phyloP scores from a whole-genome alignment of 2,113 vertebrate genomes.

The Elephas maximus region DNA sequence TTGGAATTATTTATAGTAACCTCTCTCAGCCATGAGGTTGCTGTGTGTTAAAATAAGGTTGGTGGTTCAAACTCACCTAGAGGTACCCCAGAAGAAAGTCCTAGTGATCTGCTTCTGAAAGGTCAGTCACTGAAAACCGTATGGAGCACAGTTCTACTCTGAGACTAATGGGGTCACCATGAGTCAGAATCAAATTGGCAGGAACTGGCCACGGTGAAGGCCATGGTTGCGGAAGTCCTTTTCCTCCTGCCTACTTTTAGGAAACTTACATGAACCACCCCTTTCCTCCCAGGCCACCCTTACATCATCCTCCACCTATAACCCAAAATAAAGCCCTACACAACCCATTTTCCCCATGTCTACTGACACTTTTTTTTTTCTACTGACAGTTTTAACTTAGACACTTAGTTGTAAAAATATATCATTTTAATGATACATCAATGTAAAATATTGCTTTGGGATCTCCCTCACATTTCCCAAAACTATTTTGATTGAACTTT shows the following conservation, averaged over 20 bases:
- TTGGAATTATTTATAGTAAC: no score
- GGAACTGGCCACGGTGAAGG: no score
- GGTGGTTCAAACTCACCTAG: no score
- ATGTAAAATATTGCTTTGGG: background rate
- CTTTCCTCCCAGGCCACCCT: background rate
- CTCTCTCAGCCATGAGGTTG: no score
- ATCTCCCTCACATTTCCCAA: background rate
- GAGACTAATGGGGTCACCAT: no score
- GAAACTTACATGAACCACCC: background rate
- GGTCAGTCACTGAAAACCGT: no score
- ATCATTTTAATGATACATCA: background rate
- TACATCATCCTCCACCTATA: rapidly evolving
- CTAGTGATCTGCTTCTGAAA: no score
- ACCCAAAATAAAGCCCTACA: background rate
- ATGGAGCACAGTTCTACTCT: no score
- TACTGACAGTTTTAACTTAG: background rate
- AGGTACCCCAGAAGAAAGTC: no score
- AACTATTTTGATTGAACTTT: background rate
- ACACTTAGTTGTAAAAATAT: background rate
- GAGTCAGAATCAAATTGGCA: no score
- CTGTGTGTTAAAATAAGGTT: no score
- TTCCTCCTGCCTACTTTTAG: background rate
- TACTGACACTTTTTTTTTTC: background rate
- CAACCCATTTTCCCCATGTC: background rate
- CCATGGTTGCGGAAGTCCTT: background rate